Percentiles rank a stretch among this genome's conserved stretches.
Evolutionary conservation across 2,797 vertebrate species (phyloP).

Genomic region (Coluber constrictor): DNA sequence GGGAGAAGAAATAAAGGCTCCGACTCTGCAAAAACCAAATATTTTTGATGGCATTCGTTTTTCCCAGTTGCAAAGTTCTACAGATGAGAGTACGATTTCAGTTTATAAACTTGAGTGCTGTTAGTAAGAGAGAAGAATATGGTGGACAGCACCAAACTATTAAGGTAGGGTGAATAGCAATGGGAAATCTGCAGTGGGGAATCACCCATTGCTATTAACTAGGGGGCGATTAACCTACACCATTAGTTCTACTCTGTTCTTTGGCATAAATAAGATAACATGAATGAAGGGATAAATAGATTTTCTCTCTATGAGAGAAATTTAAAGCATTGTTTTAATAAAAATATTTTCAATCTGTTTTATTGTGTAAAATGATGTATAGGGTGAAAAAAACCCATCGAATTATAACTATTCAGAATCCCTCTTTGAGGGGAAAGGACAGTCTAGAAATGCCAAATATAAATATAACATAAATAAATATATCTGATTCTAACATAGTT

Average conservation of each 20-base stretch:
- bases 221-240: neutral
- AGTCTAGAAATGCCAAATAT: neutral
- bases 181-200: neutral
- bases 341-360: neutral
- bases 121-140: neutral
- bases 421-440: neutral
- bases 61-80: neutral
- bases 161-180: neutral
- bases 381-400: neutral
- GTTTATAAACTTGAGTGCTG: neutral
- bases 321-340: neutral
- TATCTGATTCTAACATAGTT: neutral
- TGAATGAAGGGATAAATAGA: neutral
- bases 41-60: neutral
- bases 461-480: neutral
- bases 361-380: neutral
- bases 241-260: constrained; percentile 3
- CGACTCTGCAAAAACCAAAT: neutral
- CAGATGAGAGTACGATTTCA: neutral
- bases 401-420: neutral
- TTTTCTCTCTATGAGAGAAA: neutral
- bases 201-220: neutral
- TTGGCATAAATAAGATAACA: neutral
- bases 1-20: too few relatives aligned
- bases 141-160: neutral